Conservation (phyloP, 2,797 vertebrate genomes). For the Pempheris klunzingeri region DNA sequence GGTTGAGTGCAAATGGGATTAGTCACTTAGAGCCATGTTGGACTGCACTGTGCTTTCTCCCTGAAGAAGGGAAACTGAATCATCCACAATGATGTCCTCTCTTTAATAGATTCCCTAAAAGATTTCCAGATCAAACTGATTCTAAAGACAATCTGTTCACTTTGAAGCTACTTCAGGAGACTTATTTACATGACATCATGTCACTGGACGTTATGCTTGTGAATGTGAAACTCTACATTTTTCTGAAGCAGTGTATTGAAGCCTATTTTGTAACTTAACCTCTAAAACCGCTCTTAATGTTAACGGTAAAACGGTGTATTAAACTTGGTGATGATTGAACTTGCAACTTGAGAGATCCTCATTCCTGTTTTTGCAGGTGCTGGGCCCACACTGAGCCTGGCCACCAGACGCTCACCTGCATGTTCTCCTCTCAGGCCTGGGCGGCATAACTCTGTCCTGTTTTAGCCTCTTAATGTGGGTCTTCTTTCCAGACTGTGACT, state of each 20-base stretch:
- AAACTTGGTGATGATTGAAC: no score
- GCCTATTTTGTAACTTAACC: not conserved
- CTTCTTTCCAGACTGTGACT: not conserved
- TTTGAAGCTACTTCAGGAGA: slow-evolving; percentile 13
- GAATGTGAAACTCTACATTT: not conserved
- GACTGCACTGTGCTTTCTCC: slow-evolving; percentile 39
- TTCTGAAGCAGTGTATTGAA: not conserved
- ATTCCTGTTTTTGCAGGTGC: not conserved
- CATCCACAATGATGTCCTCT: slow-evolving; percentile 45
- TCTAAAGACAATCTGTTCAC: slow-evolving; percentile 27
- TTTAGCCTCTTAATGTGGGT: not conserved
- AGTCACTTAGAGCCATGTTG: slow-evolving; percentile 58
- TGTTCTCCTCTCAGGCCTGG: not conserved
- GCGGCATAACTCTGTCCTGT: not conserved
- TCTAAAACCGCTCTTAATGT: not conserved
- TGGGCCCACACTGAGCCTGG: not conserved
- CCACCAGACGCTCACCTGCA: not conserved
- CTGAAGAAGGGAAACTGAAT: slow-evolving; percentile 41
- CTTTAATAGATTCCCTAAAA: slow-evolving; percentile 47
- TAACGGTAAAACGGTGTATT: no score
- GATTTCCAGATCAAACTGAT: slow-evolving; percentile 54
- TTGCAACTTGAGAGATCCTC: not conserved
- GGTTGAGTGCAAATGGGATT: slow-evolving; percentile 61
- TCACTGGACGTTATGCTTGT: not conserved
- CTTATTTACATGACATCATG: slow-evolving; percentile 17